Percentiles rank a stretch among this genome's conserved stretches.
These are phyloP conservation scores for Camelus bactrianus DNA, from an alignment of 2,113 vertebrate species.

Conservation along the genomic window DNA sequence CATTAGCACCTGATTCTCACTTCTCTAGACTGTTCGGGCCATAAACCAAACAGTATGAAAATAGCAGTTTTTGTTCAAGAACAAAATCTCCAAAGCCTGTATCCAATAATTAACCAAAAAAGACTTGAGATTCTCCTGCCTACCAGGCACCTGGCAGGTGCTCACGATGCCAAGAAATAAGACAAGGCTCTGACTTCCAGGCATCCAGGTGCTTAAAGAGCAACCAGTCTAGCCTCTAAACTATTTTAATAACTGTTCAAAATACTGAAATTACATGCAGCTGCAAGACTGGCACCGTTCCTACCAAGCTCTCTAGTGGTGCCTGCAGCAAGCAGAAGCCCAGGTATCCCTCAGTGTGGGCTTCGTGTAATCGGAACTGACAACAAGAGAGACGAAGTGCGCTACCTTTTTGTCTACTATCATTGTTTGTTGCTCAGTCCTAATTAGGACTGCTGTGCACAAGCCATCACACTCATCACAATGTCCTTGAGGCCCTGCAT, in stretches of 20 bases:
- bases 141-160: background rate
- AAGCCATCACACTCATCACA: background rate
- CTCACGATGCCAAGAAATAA: background rate
- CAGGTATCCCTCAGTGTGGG: background rate
- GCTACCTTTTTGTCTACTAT: background rate
- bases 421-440: background rate
- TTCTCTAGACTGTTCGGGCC: background rate
- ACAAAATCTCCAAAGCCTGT: background rate
- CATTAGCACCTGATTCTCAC: background rate
- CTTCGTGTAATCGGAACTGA: background rate
- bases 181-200: background rate
- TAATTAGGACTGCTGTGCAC: background rate
- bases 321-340: background rate
- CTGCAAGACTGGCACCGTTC: background rate
- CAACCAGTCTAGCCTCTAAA: background rate
- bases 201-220: background rate
- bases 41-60: background rate
- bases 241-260: background rate
- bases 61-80: background rate
- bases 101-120: slow-evolving; percentile 17
- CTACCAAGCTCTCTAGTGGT: background rate
- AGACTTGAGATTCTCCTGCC: background rate
- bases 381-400: background rate
- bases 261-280: slow-evolving; percentile 36
- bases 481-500: background rate